Evolutionary conservation across 2,113 vertebrate genomes (phyloP).

Genomic region (Percopsis transmontana): DNA sequence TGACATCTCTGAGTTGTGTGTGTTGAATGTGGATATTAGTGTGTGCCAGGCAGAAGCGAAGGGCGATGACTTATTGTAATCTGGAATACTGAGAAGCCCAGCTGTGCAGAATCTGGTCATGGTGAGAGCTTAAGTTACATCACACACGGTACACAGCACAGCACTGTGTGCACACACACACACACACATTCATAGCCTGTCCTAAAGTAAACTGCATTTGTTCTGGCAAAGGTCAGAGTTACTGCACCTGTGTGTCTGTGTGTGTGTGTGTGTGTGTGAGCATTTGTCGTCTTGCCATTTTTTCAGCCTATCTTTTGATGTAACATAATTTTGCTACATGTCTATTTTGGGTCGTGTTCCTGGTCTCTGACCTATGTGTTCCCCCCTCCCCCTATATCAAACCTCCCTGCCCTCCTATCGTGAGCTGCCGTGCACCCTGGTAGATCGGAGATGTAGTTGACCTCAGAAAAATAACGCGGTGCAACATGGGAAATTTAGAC

Average conservation of each 20-base stretch:
- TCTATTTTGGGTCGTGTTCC: constrained; percentile 17
- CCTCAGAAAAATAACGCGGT: constrained; percentile 39
- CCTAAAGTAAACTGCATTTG: neutral
- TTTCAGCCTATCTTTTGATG: constrained; percentile 8
- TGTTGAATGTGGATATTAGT: constrained; percentile 60
- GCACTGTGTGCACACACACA: neutral
- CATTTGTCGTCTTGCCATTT: neutral
- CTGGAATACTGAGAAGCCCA: constrained; percentile 79
- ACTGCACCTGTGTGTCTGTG: constrained; percentile 26
- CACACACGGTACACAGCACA: constrained; percentile 43
- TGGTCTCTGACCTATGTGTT: neutral
- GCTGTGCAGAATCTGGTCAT: constrained; percentile 76
- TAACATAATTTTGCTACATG: neutral
- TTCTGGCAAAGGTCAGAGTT: neutral
- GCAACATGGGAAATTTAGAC: constrained; percentile 48
- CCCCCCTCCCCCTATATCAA: constrained; percentile 7
- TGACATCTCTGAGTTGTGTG: constrained; percentile 63
- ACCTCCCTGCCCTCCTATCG: constrained; percentile 6
- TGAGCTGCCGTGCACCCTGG: constrained; percentile 43
- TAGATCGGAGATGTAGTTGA: constrained; percentile 61
- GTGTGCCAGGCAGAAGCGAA: constrained; percentile 38
- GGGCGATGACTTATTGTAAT: constrained; percentile 76
- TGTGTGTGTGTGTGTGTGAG: constrained; percentile 8
- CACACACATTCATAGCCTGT: neutral
- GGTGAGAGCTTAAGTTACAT: constrained; percentile 73